Percentiles rank a stretch among this genome's conserved stretches.
These are phyloP conservation scores for Heliothis peltigera DNA, from an alignment of 2,888 invertebrate species.

Conservation along the genomic window DNA sequence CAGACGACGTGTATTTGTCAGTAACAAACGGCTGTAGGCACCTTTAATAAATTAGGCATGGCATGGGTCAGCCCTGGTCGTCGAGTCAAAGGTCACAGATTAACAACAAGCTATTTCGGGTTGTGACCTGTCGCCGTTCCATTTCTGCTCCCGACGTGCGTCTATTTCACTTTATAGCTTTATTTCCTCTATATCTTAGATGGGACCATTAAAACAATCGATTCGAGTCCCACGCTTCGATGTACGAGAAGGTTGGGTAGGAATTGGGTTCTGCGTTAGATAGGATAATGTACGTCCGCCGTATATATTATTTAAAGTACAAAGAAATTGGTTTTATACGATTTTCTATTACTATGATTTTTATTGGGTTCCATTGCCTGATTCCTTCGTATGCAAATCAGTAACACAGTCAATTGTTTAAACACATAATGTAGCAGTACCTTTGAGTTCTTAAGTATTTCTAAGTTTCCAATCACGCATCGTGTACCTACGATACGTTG, in stretches of 20 bases:
- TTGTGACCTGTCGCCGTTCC: slow-evolving; percentile 79
- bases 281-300: slow-evolving; percentile 12
- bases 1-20: slow-evolving; percentile 56
- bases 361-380: too few relatives aligned
- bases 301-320: slow-evolving; percentile 5
- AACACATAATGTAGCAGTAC: too few relatives aligned
- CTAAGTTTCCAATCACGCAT: too few relatives aligned
- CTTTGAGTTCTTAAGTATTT: too few relatives aligned
- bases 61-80: slow-evolving; percentile 77
- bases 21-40: slow-evolving; percentile 72
- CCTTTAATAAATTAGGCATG: slow-evolving; percentile 83
- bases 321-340: too few relatives aligned
- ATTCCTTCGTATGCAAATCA: too few relatives aligned
- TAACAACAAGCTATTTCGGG: slow-evolving; percentile 83
- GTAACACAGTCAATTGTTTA: too few relatives aligned
- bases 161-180: slow-evolving; percentile 68
- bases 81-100: slow-evolving; percentile 84
- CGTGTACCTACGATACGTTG: too few relatives aligned
- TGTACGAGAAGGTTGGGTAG: slow-evolving; percentile 28
- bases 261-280: slow-evolving; percentile 47
- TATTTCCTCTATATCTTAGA: slow-evolving; percentile 62
- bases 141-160: slow-evolving; percentile 75
- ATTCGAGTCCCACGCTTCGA: slow-evolving; percentile 38
- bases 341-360: too few relatives aligned
- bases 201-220: slow-evolving; percentile 53